These are phyloP conservation scores for Zeus faber DNA, from an alignment of 2,113 vertebrate species.

Conservation along the genomic window DNA sequence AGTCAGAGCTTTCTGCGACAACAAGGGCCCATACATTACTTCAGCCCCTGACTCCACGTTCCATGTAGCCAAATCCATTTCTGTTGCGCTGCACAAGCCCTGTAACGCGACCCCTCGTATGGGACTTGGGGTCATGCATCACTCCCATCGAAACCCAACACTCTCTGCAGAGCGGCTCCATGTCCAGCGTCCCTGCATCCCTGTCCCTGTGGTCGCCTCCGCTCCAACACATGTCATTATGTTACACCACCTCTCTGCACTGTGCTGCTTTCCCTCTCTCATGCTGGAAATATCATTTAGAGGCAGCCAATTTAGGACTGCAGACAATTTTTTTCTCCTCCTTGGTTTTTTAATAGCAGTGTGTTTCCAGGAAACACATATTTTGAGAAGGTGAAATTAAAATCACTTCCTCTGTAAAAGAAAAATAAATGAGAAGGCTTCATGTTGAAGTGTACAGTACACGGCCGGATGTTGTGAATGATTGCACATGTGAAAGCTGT, in stretches of 20 bases:
- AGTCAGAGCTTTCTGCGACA: constrained; percentile 70
- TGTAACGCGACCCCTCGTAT: constrained; percentile 71
- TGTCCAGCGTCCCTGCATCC: constrained; percentile 51
- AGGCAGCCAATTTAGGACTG: constrained; percentile 7
- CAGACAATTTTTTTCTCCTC: constrained; percentile 1
- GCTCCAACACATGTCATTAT: constrained; percentile 54
- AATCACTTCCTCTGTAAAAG: too few relatives aligned
- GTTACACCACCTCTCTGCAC: constrained; percentile 49
- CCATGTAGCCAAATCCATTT: constrained; percentile 54
- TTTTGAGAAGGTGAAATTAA: not conserved
- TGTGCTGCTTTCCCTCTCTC: constrained; percentile 29
- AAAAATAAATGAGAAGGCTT: constrained; percentile 3
- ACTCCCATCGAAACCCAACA: constrained; percentile 62
- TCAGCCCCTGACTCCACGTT: constrained; percentile 66
- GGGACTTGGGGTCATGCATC: constrained; percentile 71
- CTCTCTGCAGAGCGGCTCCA: constrained; percentile 64
- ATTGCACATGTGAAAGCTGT: constrained; percentile 32
- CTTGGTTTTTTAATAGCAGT: constrained; percentile 11
- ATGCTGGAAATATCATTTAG: constrained; percentile 31
- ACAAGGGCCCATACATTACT: constrained; percentile 66
- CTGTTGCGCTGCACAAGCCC: constrained; percentile 62
- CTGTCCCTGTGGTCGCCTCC: constrained; percentile 52
- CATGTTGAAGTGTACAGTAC: constrained; percentile 16
- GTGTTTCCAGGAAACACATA: constrained; percentile 6
- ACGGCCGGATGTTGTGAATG: constrained; percentile 19